Conservation (phyloP, 1,140 invertebrate genomes). For the Maconellicoccus hirsutus region DNA sequence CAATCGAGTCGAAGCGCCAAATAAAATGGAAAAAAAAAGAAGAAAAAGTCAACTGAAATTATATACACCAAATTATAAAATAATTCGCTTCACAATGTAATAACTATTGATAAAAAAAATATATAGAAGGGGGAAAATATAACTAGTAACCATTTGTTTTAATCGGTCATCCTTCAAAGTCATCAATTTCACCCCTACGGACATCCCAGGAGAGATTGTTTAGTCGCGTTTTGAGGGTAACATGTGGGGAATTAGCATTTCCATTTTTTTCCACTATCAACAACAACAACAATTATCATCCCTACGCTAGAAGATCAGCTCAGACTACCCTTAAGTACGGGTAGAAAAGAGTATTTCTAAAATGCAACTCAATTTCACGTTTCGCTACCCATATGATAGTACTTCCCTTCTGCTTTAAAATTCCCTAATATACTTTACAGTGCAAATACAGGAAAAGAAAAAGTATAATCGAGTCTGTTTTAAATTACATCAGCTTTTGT, state of each 20-base stretch:
- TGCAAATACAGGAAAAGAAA: slow-evolving; percentile 13
- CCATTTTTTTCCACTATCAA: slow-evolving; percentile 27
- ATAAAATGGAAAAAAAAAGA: too few species aligned
- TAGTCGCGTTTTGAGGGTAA: slow-evolving; percentile 26
- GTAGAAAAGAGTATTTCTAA: slow-evolving; percentile 26
- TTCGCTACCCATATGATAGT: slow-evolving; percentile 27
- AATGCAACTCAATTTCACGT: slow-evolving; percentile 28
- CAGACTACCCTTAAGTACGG: slow-evolving; percentile 22
- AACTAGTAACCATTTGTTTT: slow-evolving; percentile 21
- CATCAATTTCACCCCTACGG: slow-evolving; percentile 17
- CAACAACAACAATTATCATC: slow-evolving; percentile 22
- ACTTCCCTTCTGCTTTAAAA: slow-evolving; percentile 12
- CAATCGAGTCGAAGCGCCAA: not conserved
- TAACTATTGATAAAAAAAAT: not conserved
- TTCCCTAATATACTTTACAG: slow-evolving; percentile 19
- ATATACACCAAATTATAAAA: slow-evolving; percentile 5
- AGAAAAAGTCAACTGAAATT: not conserved
- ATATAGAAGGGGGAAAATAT: slow-evolving; percentile 12
- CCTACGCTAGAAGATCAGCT: not conserved
- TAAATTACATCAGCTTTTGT: slow-evolving; percentile 16
- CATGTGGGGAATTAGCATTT: slow-evolving; percentile 30
- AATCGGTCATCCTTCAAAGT: slow-evolving; percentile 22
- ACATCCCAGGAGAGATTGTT: slow-evolving; percentile 19
- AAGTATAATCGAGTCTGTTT: slow-evolving; percentile 18
- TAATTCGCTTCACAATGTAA: slow-evolving; percentile 3